Percentiles rank a stretch among this genome's conserved stretches.
phyloP scores from a whole-genome alignment of 2,797 vertebrate species.

The Gallinago solitaria region DNA sequence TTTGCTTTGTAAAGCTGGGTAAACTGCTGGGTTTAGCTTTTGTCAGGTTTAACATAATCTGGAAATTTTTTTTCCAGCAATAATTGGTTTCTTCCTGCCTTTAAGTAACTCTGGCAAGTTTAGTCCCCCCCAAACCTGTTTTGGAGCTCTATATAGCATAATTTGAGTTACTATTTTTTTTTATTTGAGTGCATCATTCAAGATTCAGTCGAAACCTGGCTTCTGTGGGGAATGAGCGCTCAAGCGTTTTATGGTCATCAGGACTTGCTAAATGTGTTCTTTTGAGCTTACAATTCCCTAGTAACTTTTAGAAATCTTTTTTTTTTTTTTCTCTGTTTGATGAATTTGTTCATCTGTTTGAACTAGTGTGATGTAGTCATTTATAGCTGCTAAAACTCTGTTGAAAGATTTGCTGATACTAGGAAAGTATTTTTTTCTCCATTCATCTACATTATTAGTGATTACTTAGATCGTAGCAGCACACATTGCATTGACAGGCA shows the following conservation, averaged over 20 bases:
- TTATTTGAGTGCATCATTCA: neutral
- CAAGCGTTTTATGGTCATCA: neutral
- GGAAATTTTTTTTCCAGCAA: neutral
- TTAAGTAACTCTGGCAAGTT: neutral
- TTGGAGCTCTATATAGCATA: neutral
- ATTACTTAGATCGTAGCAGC: neutral
- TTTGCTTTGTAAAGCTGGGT: neutral
- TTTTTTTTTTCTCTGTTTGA: neutral
- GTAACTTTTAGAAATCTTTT: neutral
- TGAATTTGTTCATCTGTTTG: neutral
- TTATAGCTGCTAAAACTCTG: neutral
- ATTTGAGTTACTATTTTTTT: neutral
- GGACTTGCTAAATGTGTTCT: neutral
- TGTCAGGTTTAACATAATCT: neutral
- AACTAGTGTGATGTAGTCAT: neutral
- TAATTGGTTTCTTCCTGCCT: slow-evolving; percentile 25
- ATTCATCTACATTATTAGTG: neutral
- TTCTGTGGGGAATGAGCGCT: neutral
- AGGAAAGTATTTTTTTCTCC: neutral
- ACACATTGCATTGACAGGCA: neutral
- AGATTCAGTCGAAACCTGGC: neutral
- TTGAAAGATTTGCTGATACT: neutral
- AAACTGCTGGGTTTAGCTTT: slow-evolving; percentile 12
- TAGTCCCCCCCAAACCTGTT: neutral
- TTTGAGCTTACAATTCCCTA: neutral